A percentile compares a stretch with the other conserved stretches of the same genome.
These are phyloP conservation scores for Eupithecia subfuscata DNA, from an alignment of 2,888 invertebrate genomes.

Conservation along the genomic window DNA sequence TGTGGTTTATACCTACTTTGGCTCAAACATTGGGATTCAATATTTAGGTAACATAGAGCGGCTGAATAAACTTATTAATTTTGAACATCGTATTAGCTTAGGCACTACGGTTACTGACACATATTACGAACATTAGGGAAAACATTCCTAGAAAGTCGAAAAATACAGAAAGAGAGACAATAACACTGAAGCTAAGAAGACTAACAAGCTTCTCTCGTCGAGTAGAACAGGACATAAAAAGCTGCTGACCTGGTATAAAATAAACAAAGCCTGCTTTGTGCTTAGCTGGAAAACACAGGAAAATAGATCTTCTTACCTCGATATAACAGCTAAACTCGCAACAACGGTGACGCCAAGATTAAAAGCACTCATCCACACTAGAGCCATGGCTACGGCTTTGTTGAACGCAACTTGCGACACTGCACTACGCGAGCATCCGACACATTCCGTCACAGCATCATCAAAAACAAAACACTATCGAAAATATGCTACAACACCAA, in stretches of 20 bases:
- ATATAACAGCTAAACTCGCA: conserved; percentile 82
- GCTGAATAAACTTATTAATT: background rate
- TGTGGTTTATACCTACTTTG: background rate
- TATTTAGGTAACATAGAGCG: background rate
- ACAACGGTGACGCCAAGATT: conserved; percentile 86
- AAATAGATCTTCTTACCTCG: conserved; percentile 33
- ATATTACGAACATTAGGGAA: background rate
- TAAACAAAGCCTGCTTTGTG: conserved; percentile 32
- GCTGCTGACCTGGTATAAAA: conserved; percentile 23
- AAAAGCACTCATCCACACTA: conserved; percentile 86
- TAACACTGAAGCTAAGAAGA: conserved; percentile 15
- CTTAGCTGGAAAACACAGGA: conserved; percentile 12
- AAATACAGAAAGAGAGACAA: background rate
- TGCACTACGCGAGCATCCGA: conserved; percentile 46
- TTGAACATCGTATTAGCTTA: background rate
- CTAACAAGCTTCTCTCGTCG: conserved; percentile 1
- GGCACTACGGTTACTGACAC: background rate
- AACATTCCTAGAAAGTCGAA: background rate
- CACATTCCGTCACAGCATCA: conserved; percentile 40
- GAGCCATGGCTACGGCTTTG: conserved; percentile 77
- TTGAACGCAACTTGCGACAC: conserved; percentile 47
- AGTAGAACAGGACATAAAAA: conserved; percentile 20
- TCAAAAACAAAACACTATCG: conserved; percentile 17
- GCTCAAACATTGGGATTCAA: background rate
- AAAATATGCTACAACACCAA: conserved; percentile 19